Evolutionary conservation across 2,888 invertebrate species (phyloP), one percentile per base, ranked within the genome.

Genomic region (Chrysolina haemoptera): DNA sequence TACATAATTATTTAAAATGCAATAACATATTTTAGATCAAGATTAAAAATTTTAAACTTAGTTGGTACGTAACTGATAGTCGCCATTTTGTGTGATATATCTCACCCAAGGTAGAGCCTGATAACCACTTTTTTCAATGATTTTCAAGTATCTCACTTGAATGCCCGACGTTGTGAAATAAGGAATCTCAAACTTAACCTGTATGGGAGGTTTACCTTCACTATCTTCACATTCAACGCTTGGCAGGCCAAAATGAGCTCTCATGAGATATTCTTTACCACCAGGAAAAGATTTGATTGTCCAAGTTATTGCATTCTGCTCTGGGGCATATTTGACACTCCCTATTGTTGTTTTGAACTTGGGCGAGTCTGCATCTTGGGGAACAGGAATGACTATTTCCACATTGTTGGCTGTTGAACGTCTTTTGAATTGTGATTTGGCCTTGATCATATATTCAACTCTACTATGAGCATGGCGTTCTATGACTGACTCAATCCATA

Each of bases 41-140:
- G 41, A 71, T 55, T 40, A 50, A 18, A 67, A 67, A 4, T 40
- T 53, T 59, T 35, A 73, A 14, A 43, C 22, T 90, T 90, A 97
- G 89, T 96, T 96, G 80, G 97, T 99, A 88, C 99, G 92, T 79
- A 99, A 90, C 87, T 99, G 98, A 87, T 99, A 99, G 88, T 99
- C 99, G 68, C 99, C 99, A 87, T 99, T 99, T 87, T 99, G 98
- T 53, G 99, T 99, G 79, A 99, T 99, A 87, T 99, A 99, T n/a
- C 99, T 91, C 6, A 99, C 99, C 99, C 99, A 99, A 0, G 99
- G 99, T 77, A 99, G 87, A 0, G 99, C 99, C 89, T 99, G 99
- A 88, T 99, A 99, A 0, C 99, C 99, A 88, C 98, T 98, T 89
- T 99, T 99, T 86, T 99, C 99, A 84, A 99, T 99, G 83, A 99